A percentile compares a stretch with the other conserved stretches of the same genome.
phyloP scores from a whole-genome alignment of 35 echinoderm and acorn worm genomes.

The Strongylocentrotus purpuratus region DNA sequence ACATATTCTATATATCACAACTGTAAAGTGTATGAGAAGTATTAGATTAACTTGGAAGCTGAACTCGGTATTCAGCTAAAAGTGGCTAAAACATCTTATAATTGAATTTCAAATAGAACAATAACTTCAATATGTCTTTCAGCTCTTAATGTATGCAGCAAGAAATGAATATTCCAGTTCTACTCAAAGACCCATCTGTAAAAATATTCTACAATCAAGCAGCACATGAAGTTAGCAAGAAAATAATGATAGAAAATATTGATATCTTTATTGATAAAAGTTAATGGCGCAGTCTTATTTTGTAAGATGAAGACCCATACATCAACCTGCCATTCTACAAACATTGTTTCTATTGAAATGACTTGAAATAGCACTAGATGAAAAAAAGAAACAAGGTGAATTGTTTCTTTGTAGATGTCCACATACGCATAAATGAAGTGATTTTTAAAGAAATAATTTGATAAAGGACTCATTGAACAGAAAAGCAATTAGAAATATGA shows the following conservation, averaged over 20 bases:
- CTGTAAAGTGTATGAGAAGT: not conserved
- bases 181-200: not conserved
- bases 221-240: not conserved
- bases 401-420: not conserved
- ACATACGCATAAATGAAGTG: not conserved
- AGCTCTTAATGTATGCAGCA: not conserved
- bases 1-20: too few relatives aligned
- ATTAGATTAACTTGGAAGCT: not conserved
- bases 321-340: not conserved
- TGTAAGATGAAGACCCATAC: not conserved
- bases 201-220: not conserved
- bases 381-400: not conserved
- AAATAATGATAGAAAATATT: not conserved
- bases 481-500: not conserved
- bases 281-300: too few relatives aligned
- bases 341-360: not conserved
- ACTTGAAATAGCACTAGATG: not conserved
- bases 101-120: not conserved
- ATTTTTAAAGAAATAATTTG: not conserved
- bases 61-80: not conserved
- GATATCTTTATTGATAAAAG: not conserved
- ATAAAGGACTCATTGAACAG: not conserved
- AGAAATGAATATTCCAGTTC: constrained; percentile 1
- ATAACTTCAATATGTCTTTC: not conserved
- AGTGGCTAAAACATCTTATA: not conserved